Evolutionary conservation across 2,888 invertebrate genomes (phyloP), one percentile per base, ranked within the genome.

Genomic region (Callyntrura sp.): DNA sequence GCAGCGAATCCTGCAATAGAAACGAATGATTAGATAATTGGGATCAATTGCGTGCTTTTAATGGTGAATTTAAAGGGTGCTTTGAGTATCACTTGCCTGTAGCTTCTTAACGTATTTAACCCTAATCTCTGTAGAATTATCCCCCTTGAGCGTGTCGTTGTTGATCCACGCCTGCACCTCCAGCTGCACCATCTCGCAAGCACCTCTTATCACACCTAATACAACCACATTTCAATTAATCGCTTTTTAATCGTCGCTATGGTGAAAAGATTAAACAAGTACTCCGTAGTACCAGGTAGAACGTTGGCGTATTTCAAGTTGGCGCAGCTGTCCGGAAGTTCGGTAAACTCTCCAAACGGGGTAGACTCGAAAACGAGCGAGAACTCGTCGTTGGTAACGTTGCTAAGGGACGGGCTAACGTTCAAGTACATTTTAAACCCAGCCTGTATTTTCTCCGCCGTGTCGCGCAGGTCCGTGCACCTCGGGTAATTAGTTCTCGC

Each of bases 311-410:
- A 99, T 94, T 98, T 98, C 17, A 99, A 95, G 91, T 97, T 96
- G 91, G 96, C 96, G 93, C 96, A 96, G 94, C 97, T 96, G 92
- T 97, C 97, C 0, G 99, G 99, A 94, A 99, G 95, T 95, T 99
- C 99, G 0, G 99, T 99, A 95, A 99, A 98, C 95, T 99, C 99
- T 2, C 98, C 98, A 84, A 99, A 95, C 0, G 99, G 99, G 95
- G 99, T 99, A 85, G 97, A 96, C 94, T 99, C 99, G 94, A 99
- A 97, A 11, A 98, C 96, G 3, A 99, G 96, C 0, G 99, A 99
- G 95, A 99, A 99, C 95, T 99, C 99, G 94, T 99, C 99, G 8
- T 98, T 96, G 94, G 98, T 98, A 99, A 99, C 99, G 94, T 98
- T 98, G 0, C 98, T 97, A 0, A 99, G 97, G 3, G 97, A 97